Evolutionary conservation across 2,797 vertebrate species (phyloP).

Genomic region (Odontamblyopus lacepedii): DNA sequence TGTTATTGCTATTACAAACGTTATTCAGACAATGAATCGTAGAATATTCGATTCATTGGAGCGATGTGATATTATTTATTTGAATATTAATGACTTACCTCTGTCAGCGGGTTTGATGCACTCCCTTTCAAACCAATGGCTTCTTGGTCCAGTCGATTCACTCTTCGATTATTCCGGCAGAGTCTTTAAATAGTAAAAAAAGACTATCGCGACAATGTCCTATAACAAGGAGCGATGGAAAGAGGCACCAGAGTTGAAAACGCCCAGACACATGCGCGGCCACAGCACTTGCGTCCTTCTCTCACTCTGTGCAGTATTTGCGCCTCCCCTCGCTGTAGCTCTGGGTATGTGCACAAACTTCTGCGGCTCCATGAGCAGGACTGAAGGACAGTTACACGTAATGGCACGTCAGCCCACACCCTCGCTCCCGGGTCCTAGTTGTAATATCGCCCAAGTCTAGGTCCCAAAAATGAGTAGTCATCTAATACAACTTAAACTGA

Average conservation of each 20-base stretch:
- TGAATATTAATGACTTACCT: conserved; percentile 3
- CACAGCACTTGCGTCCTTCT: conserved; percentile 13
- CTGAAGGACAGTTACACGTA: conserved; percentile 67
- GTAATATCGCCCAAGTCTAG: conserved; percentile 37
- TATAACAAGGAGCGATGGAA: not conserved
- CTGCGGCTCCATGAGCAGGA: conserved; percentile 47
- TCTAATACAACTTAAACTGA: not conserved
- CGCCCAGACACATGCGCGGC: not conserved
- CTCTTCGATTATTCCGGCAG: not conserved
- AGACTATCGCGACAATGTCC: conserved; percentile 13
- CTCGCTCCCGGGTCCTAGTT: conserved; percentile 65
- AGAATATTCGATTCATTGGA: too few relatives aligned
- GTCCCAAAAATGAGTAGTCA: conserved; percentile 1
- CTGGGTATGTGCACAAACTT: conserved; percentile 59
- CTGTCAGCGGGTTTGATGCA: conserved; percentile 9
- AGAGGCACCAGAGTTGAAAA: not conserved
- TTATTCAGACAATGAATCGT: not conserved
- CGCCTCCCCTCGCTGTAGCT: conserved; percentile 28
- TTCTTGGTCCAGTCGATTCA: conserved; percentile 38
- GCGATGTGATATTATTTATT: not conserved
- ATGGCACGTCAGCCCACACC: conserved; percentile 72
- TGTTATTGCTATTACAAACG: not conserved
- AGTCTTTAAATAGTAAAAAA: not conserved
- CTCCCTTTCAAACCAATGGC: conserved; percentile 15
- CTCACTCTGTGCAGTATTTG: conserved; percentile 20